Conservation (phyloP, 2,888 invertebrate species). For the Tachina fera region DNA sequence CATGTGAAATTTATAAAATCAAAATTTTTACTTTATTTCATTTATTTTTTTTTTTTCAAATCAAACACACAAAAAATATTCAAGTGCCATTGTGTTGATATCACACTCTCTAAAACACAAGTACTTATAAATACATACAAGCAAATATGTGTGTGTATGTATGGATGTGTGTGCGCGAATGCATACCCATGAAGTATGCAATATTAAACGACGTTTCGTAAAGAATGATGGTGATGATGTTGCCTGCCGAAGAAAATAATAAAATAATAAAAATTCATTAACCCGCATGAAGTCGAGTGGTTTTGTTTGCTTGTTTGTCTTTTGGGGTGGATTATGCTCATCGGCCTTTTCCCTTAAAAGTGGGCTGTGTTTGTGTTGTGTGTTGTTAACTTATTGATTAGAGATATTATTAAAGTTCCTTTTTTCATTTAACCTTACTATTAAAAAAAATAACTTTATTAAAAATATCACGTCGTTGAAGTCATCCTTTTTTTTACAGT, state of each 20-base stretch:
- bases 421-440: constrained; percentile 22
- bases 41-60: not conserved
- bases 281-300: constrained; percentile 75
- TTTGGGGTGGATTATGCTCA: constrained; percentile 50
- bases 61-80: constrained; percentile 34
- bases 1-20: constrained; percentile 72
- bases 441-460: constrained; percentile 60
- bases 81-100: constrained; percentile 66
- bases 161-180: too few relatives aligned
- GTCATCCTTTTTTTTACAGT: constrained; percentile 20
- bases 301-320: constrained; percentile 34
- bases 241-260: constrained; percentile 48
- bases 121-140: not conserved
- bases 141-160: not conserved
- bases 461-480: constrained; percentile 69
- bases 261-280: constrained; percentile 69
- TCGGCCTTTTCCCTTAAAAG: constrained; percentile 1
- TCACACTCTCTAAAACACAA: constrained; percentile 54
- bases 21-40: constrained; percentile 44
- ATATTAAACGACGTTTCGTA: constrained; percentile 40
- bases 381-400: constrained; percentile 74
- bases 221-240: constrained; percentile 37
- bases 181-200: constrained; percentile 56
- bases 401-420: constrained; percentile 70
- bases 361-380: constrained; percentile 55